These are phyloP conservation scores for Alectoris magna DNA, from an alignment of 2,797 vertebrate genomes.

Conservation along the genomic window DNA sequence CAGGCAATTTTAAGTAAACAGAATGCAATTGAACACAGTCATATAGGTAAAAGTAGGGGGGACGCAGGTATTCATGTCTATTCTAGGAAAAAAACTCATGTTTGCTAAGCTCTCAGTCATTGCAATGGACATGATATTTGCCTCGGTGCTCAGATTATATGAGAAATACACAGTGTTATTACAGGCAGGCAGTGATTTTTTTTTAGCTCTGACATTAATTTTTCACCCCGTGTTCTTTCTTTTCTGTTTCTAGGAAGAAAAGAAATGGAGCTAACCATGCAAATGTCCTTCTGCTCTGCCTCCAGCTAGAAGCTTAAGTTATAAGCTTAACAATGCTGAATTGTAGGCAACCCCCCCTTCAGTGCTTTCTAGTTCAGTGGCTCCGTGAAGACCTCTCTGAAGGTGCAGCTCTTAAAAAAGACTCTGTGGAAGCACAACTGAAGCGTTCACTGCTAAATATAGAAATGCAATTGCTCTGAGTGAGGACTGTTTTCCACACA, in stretches of 20 bases:
- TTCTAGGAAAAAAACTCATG: background rate
- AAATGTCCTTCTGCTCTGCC: conserved; percentile 36
- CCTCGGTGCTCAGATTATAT: background rate
- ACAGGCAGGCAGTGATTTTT: background rate
- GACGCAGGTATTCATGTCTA: background rate
- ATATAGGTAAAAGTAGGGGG: background rate
- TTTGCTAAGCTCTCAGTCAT: background rate
- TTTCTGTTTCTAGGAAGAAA: conserved; percentile 45
- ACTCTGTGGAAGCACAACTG: background rate
- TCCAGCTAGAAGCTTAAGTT: background rate
- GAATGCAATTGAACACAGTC: background rate
- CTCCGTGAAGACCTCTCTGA: conserved; percentile 44
- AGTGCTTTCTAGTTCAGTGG: conserved; percentile 37
- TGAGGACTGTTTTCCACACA: background rate
- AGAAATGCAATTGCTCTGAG: conserved; percentile 19
- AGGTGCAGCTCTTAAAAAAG: conserved; percentile 39
- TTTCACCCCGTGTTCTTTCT: conserved; percentile 45
- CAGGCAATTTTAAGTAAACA: background rate
- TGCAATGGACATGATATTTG: background rate
- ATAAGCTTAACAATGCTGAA: background rate
- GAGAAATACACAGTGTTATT: background rate
- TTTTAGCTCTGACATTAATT: conserved; percentile 58
- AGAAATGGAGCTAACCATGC: conserved; percentile 35
- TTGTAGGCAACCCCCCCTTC: background rate
- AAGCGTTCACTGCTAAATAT: conserved; percentile 38